These are phyloP conservation scores for Dynastes grantii DNA, from an alignment of 2,888 invertebrate genomes.

Conservation along the genomic window DNA sequence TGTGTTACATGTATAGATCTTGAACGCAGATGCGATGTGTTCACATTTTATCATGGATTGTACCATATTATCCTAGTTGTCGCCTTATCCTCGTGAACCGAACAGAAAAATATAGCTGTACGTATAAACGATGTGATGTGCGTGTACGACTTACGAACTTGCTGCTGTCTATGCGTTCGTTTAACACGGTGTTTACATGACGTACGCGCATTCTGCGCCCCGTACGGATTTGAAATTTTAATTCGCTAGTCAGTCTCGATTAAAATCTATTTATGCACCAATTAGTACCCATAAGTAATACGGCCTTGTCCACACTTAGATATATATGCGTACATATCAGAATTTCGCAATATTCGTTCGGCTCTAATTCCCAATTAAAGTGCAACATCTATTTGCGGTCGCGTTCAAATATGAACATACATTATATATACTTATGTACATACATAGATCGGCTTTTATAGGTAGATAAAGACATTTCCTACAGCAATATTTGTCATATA, in stretches of 20 bases:
- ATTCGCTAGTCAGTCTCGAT: conserved; percentile 48
- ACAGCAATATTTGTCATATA: too few relatives aligned
- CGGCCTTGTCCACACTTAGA: conserved; percentile 58
- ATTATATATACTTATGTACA: too few relatives aligned
- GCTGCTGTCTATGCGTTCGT: neutral
- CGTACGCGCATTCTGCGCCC: conserved; percentile 11
- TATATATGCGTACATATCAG: conserved; percentile 51
- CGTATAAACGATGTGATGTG: too few relatives aligned
- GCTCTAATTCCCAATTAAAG: conserved; percentile 63
- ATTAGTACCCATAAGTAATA: conserved; percentile 60
- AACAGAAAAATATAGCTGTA: too few relatives aligned
- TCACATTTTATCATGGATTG: too few relatives aligned
- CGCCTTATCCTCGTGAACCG: too few relatives aligned
- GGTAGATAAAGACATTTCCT: too few relatives aligned
- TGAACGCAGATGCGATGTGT: too few relatives aligned
- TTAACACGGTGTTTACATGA: conserved; percentile 29
- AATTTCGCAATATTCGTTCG: conserved; percentile 60
- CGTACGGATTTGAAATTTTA: conserved; percentile 50
- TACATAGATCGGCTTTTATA: too few relatives aligned
- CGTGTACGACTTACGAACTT: neutral
- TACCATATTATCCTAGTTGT: too few relatives aligned
- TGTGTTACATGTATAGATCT: too few relatives aligned
- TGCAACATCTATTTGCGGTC: conserved; percentile 50
- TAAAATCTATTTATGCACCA: conserved; percentile 64
- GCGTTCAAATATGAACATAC: neutral